Evolutionary conservation across 2,113 vertebrate species (phyloP).

Genomic region (Uropsilus gracilis): DNA sequence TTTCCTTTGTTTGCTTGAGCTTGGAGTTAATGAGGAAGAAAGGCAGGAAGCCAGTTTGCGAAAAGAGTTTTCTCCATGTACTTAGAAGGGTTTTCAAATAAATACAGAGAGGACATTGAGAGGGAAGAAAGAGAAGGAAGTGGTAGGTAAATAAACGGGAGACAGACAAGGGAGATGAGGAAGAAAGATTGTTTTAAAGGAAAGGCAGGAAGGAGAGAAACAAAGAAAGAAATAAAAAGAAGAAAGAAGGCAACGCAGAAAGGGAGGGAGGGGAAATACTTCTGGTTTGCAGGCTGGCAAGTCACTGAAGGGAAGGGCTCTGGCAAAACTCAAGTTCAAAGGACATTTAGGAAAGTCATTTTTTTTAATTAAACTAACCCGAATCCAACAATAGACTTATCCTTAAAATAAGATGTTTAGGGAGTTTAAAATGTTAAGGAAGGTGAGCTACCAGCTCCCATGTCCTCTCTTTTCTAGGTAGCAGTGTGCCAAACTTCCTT

Average conservation of each 20-base stretch:
- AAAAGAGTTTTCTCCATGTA: slow-evolving; percentile 5
- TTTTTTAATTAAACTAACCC: background rate
- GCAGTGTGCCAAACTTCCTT: background rate
- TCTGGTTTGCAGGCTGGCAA: rapidly evolving
- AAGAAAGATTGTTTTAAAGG: too few species aligned
- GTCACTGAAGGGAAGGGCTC: background rate
- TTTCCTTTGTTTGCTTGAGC: slow-evolving; percentile 57
- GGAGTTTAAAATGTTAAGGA: background rate
- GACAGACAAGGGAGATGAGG: background rate
- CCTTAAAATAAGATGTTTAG: background rate
- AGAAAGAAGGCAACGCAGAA: too few species aligned
- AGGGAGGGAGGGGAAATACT: background rate
- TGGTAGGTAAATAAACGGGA: background rate
- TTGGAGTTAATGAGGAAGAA: slow-evolving; percentile 27
- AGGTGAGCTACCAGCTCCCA: background rate
- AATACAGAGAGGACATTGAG: background rate
- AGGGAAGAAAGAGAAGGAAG: background rate
- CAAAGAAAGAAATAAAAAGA: background rate
- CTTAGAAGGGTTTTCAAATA: background rate
- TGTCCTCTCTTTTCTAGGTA: background rate
- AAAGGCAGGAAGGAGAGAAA: background rate
- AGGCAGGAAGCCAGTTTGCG: background rate
- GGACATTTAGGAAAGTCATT: background rate
- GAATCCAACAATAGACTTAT: background rate
- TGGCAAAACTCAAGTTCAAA: background rate